Percentiles rank a stretch among this genome's conserved stretches.
phyloP scores from a whole-genome alignment of 2,888 invertebrate genomes.

The Xestobium rufovillosum region DNA sequence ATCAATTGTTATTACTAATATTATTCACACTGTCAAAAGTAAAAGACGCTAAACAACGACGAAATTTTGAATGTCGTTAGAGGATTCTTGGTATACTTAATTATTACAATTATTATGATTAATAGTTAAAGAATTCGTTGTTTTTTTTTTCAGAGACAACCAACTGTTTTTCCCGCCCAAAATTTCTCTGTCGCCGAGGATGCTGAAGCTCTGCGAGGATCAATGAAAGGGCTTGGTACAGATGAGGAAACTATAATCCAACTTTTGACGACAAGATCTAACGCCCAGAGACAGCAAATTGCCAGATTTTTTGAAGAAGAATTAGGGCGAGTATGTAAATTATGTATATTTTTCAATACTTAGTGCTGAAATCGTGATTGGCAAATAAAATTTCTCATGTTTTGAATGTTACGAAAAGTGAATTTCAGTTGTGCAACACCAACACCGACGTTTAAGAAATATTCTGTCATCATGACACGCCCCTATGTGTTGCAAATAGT shows the following conservation, averaged over 20 bases:
- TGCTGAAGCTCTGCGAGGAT: slow-evolving; percentile 56
- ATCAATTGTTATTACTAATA: too few species aligned
- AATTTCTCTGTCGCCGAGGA: slow-evolving; percentile 60
- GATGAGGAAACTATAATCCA: slow-evolving; percentile 70
- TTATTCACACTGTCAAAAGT: too few species aligned
- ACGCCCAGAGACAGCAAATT: slow-evolving; percentile 65
- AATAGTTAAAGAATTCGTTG: background rate
- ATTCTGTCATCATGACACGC: too few species aligned
- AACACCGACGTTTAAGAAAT: too few species aligned
- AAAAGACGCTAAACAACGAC: background rate
- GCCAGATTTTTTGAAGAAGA: slow-evolving; percentile 53
- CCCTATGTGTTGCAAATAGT: too few species aligned
- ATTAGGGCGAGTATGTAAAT: slow-evolving; percentile 52
- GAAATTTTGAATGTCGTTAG: background rate
- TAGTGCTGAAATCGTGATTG: too few species aligned
- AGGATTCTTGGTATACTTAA: background rate
- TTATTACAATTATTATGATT: slow-evolving; percentile 1
- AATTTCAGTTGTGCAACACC: too few species aligned
- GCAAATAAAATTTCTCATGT: too few species aligned
- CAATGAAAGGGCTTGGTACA: slow-evolving; percentile 72
- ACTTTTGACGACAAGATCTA: slow-evolving; percentile 61
- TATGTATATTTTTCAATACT: too few species aligned
- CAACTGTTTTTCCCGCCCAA: slow-evolving; percentile 52
- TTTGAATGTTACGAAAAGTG: too few species aligned
- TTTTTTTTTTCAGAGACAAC: slow-evolving; percentile 35